Conservation (phyloP, 1,140 invertebrate species). For the Bombus affinis region DNA sequence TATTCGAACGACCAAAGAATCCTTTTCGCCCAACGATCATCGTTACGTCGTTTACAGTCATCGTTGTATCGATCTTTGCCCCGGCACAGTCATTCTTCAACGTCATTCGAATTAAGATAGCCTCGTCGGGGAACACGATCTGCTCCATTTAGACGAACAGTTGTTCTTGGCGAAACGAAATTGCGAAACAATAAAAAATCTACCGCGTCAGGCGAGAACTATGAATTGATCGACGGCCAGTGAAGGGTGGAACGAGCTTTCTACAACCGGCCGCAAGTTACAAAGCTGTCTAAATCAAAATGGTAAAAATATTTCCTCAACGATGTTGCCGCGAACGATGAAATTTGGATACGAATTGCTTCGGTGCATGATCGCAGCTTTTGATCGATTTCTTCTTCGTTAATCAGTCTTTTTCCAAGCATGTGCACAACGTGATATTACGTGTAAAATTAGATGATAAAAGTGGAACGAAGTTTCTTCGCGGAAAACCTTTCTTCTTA, state of each 20-base stretch:
- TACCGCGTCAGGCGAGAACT: neutral
- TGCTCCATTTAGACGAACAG: too few relatives aligned
- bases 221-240: constrained; percentile 23
- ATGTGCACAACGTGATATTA: neutral
- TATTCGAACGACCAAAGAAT: too few relatives aligned
- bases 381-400: neutral
- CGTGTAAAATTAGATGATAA: neutral
- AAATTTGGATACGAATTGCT: neutral
- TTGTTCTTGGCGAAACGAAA: neutral
- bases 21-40: neutral
- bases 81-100: neutral
- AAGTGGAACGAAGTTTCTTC: neutral
- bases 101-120: constrained; percentile 15
- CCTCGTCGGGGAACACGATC: neutral
- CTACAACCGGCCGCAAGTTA: neutral
- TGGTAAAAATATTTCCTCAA: constrained; percentile 15
- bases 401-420: neutral
- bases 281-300: constrained; percentile 13
- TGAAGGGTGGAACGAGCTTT: neutral
- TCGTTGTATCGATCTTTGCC: neutral
- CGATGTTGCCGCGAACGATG: neutral
- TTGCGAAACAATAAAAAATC: neutral
- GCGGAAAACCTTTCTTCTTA: neutral
- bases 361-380: neutral
- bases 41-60: neutral